Conservation (phyloP, 2,113 vertebrate genomes). For the Rhinoptilus africanus region DNA sequence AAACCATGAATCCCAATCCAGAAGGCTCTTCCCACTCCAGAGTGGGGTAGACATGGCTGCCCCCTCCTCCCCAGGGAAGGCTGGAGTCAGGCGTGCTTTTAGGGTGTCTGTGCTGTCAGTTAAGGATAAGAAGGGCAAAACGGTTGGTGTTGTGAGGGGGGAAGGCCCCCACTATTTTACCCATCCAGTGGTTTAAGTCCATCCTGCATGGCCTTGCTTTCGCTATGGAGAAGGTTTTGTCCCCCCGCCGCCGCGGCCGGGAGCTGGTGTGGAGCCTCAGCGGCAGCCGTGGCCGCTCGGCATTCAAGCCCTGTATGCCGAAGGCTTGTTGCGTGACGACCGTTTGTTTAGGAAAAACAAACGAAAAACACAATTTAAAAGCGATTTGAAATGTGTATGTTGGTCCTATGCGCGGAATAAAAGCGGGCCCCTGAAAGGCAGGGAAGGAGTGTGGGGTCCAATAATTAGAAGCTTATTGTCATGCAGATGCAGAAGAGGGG, state of each 20-base stretch:
- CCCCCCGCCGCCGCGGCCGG: accelerated
- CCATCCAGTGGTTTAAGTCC: not conserved
- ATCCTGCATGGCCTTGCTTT: not conserved
- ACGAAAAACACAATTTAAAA: conserved; percentile 34
- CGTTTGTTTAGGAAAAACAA: conserved; percentile 9
- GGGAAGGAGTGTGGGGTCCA: not conserved
- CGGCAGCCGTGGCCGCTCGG: not conserved
- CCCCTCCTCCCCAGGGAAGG: not conserved
- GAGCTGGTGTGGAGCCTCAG: not conserved
- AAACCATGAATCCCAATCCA: not conserved
- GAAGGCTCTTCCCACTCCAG: not conserved
- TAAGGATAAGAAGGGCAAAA: not conserved
- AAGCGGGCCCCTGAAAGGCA: conserved; percentile 29
- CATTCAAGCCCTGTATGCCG: not conserved
- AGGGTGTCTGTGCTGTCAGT: not conserved
- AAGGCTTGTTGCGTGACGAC: not conserved
- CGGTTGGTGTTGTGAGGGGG: accelerated
- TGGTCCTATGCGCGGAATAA: conserved; percentile 1
- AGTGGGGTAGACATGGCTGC: not conserved
- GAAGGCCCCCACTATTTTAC: not conserved
- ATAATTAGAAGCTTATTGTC: conserved; percentile 37
- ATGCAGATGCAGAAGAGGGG: conserved; percentile 28
- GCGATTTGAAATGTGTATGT: conserved; percentile 31
- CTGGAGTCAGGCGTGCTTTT: no score
- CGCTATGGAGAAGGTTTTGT: not conserved